phyloP scores from a whole-genome alignment of 2,797 vertebrate genomes.

The Hippocampus kuda region DNA sequence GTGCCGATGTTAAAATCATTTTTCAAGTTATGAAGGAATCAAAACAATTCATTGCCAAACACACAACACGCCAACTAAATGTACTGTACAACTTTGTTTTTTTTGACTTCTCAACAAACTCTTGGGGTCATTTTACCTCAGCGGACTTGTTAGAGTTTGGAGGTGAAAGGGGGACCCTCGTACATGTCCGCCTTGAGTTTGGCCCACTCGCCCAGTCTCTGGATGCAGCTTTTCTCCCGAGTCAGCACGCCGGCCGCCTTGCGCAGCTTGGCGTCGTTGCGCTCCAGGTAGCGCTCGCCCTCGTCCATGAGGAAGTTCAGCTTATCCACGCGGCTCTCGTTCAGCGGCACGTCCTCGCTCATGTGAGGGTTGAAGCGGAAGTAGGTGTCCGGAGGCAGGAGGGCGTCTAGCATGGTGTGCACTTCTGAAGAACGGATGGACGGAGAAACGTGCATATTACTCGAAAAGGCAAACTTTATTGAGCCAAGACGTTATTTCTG shows the following conservation, averaged over 20 bases:
- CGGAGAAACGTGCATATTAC: too few relatives aligned
- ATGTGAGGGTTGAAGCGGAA: conserved; percentile 95
- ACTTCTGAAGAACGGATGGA: conserved; percentile 72
- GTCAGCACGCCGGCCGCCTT: conserved; percentile 77
- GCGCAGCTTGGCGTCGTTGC: conserved; percentile 85
- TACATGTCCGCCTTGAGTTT: conserved; percentile 88
- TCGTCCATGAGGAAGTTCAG: conserved; percentile 81
- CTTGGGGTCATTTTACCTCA: conserved; percentile 3
- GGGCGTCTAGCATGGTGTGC: conserved; percentile 88
- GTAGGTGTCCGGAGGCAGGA: conserved; percentile 84
- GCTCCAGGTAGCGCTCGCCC: conserved; percentile 79
- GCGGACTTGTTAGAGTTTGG: conserved; percentile 58
- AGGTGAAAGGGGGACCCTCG: conserved; percentile 75
- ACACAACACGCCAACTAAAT: neutral
- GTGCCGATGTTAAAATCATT: neutral
- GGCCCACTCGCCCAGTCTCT: conserved; percentile 83
- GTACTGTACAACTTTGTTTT: conserved; percentile 5
- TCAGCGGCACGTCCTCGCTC: conserved; percentile 86
- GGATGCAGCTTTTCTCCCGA: conserved; percentile 79
- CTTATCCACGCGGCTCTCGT: conserved; percentile 85
- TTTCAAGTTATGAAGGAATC: neutral
- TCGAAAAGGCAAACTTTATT: too few relatives aligned
- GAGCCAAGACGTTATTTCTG: too few relatives aligned
- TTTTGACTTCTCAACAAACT: too few relatives aligned
- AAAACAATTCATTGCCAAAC: conserved; percentile 3